A percentile compares a stretch with the other conserved stretches of the same genome.
Evolutionary conservation across 1,140 invertebrate species (phyloP).

Genomic region (Leptinotarsa undecemlineata): DNA sequence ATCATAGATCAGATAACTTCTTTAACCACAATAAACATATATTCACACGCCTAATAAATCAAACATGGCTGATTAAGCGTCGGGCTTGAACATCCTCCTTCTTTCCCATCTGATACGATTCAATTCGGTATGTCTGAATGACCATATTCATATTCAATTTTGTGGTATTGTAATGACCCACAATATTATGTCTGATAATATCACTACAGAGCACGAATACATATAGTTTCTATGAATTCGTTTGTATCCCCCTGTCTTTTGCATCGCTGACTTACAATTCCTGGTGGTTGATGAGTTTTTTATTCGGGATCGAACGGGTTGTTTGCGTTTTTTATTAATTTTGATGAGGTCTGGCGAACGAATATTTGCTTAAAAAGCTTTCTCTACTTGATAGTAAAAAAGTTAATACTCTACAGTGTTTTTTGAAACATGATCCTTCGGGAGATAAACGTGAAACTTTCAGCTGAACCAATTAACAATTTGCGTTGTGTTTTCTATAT

Average conservation of each 20-base stretch:
- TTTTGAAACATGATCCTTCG: too few relatives aligned
- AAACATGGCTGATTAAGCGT: conserved; percentile 23
- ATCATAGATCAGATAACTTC: conserved; percentile 18
- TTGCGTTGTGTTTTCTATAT: too few relatives aligned
- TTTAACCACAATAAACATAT: conserved; percentile 20
- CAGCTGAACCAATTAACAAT: too few relatives aligned
- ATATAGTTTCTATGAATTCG: conserved; percentile 17
- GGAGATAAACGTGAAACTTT: too few relatives aligned
- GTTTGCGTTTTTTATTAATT: conserved; percentile 2
- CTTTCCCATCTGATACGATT: conserved; percentile 24
- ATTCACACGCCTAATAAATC: conserved; percentile 27
- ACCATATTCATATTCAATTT: conserved; percentile 28
- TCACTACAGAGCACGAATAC: conserved; percentile 13
- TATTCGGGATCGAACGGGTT: conserved; percentile 12
- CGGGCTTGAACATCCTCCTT: conserved; percentile 23
- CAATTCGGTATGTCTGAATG: conserved; percentile 18
- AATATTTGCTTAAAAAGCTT: not conserved
- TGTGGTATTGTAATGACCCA: conserved; percentile 18
- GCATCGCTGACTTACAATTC: conserved; percentile 10
- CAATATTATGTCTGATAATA: conserved; percentile 15
- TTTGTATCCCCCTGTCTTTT: conserved; percentile 20
- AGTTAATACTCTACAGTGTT: too few relatives aligned
- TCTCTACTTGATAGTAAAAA: not conserved
- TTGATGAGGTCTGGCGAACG: not conserved
- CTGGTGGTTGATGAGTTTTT: conserved; percentile 20